Conservation (phyloP, 2,113 vertebrate genomes). For the Peromyscus maniculatus region DNA sequence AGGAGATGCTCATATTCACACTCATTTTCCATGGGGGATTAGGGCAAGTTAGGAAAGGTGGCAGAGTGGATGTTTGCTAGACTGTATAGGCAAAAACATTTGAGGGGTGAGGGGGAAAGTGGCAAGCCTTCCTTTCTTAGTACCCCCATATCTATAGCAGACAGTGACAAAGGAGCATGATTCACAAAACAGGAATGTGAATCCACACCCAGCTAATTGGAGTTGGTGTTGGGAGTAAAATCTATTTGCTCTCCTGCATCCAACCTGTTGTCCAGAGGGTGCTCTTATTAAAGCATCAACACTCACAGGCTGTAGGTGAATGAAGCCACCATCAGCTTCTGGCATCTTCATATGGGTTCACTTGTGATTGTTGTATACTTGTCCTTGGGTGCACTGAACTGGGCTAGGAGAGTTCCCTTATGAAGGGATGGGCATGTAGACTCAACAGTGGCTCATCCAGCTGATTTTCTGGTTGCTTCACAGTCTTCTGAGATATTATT, state of each 20-base stretch:
- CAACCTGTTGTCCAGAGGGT: slow-evolving; percentile 23
- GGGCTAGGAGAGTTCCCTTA: not conserved
- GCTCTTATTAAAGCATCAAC: slow-evolving; percentile 58
- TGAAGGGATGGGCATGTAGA: not conserved
- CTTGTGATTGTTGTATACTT: slow-evolving; percentile 37
- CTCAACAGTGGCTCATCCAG: not conserved
- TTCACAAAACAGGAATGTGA: not conserved
- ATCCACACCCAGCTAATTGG: not conserved
- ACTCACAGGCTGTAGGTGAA: slow-evolving; percentile 44
- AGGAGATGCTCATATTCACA: not conserved
- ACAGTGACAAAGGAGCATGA: not conserved
- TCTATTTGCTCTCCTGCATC: slow-evolving; percentile 19
- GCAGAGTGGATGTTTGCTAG: not conserved
- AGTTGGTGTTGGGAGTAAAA: not conserved
- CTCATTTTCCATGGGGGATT: not conserved
- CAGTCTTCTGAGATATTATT: not conserved
- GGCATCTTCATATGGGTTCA: slow-evolving; percentile 48
- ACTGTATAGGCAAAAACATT: not conserved
- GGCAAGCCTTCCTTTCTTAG: not conserved
- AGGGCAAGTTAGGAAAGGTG: not conserved
- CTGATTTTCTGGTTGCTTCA: not conserved
- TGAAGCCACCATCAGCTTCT: slow-evolving; percentile 13
- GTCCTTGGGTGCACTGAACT: not conserved
- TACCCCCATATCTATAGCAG: too few species aligned
- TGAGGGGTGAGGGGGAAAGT: not conserved